A percentile compares a stretch with the other conserved stretches of the same genome.
Conservation (phyloP, 2,113 vertebrate genomes). For the Tragelaphus imberbis region DNA sequence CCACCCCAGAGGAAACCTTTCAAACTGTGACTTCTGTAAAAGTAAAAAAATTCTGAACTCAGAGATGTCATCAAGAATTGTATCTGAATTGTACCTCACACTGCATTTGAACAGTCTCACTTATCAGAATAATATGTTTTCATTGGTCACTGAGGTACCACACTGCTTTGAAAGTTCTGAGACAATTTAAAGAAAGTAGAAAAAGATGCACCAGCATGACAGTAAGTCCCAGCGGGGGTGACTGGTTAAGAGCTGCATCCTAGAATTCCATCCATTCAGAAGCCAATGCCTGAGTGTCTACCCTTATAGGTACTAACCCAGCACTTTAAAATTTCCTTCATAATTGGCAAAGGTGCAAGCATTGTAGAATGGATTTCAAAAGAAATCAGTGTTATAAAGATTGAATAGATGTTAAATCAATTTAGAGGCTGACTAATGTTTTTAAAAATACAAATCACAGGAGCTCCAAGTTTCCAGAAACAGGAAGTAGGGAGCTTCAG, state of each 20-base stretch:
- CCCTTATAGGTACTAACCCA: background rate
- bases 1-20: background rate
- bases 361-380: background rate
- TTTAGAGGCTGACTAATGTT: background rate
- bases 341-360: background rate
- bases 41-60: background rate
- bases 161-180: background rate
- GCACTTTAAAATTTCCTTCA: background rate
- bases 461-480: background rate
- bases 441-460: slow-evolving; percentile 32
- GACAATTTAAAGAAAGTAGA: background rate
- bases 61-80: background rate
- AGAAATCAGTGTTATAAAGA: background rate
- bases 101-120: background rate
- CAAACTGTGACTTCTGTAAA: background rate
- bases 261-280: background rate
- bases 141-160: background rate
- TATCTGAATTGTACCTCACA: background rate
- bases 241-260: background rate
- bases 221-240: background rate
- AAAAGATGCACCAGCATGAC: background rate
- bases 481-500: background rate
- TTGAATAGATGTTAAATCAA: slow-evolving; percentile 9
- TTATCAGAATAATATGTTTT: background rate
- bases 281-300: background rate